Conservation (phyloP, 2,797 vertebrate genomes). For the Aplochiton taeniatus region DNA sequence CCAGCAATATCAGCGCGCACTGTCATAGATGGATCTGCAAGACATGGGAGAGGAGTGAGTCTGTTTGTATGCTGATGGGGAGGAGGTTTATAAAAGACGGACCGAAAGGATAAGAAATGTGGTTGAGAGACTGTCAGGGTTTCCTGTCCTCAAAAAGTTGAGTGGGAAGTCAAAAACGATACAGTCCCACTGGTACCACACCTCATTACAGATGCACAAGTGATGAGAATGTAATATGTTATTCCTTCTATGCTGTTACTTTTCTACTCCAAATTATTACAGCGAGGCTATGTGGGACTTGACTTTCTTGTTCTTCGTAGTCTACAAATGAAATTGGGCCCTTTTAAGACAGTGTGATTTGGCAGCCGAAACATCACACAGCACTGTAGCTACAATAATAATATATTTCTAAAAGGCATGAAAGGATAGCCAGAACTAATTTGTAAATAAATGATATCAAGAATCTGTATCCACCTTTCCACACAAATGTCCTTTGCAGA, state of each 20-base stretch:
- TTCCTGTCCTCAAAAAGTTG: background rate
- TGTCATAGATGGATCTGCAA: slow-evolving; percentile 61
- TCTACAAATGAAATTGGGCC: too few relatives aligned
- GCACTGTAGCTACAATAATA: too few relatives aligned
- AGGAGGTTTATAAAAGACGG: background rate
- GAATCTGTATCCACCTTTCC: too few relatives aligned
- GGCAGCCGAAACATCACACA: too few relatives aligned
- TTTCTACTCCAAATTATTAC: background rate
- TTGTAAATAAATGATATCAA: too few relatives aligned
- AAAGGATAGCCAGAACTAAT: too few relatives aligned
- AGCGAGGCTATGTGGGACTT: too few relatives aligned
- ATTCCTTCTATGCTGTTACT: background rate
- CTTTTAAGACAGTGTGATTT: too few relatives aligned
- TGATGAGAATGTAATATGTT: background rate
- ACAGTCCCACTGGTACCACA: background rate
- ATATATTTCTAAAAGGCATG: too few relatives aligned
- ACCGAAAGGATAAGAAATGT: too few relatives aligned
- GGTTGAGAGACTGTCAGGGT: background rate
- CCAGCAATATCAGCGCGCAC: slow-evolving; percentile 63
- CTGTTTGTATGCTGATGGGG: background rate
- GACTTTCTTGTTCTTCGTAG: too few relatives aligned
- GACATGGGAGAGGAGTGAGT: background rate
- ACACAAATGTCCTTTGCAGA: too few relatives aligned
- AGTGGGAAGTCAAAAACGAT: background rate
- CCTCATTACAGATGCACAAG: slow-evolving; percentile 13